Conservation (phyloP, 2,113 vertebrate species). For the Chrysochloris asiatica region DNA sequence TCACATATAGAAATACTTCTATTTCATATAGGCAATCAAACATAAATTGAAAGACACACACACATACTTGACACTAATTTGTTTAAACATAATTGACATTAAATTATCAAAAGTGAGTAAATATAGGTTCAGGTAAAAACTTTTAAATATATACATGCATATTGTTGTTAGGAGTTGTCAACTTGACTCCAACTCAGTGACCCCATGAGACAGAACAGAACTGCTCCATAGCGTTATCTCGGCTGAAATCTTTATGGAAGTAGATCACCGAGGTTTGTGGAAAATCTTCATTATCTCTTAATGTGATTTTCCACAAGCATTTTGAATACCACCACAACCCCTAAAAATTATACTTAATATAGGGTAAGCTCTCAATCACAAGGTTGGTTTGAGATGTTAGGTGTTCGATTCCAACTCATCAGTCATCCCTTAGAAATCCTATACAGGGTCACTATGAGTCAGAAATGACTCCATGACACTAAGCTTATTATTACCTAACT, state of each 20-base stretch:
- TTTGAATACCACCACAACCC: too few relatives aligned
- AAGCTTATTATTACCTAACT: too few relatives aligned
- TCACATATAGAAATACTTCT: conserved; percentile 53
- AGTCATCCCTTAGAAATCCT: too few relatives aligned
- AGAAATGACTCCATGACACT: too few relatives aligned
- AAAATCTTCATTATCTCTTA: too few relatives aligned
- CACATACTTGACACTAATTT: not conserved
- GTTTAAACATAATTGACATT: not conserved
- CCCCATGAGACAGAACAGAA: not conserved
- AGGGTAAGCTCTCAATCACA: too few relatives aligned
- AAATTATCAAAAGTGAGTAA: not conserved
- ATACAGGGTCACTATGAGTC: too few relatives aligned
- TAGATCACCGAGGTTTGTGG: not conserved
- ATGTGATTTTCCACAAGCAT: too few relatives aligned
- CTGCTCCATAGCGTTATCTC: not conserved
- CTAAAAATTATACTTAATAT: too few relatives aligned
- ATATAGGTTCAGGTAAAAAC: not conserved
- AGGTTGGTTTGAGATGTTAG: too few relatives aligned
- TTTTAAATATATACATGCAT: not conserved
- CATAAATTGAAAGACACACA: conserved; percentile 63
- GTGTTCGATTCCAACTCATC: too few relatives aligned
- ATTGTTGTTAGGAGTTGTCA: not conserved
- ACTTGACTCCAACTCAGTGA: not conserved
- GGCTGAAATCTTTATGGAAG: not conserved
- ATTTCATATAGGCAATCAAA: conserved; percentile 60